Evolutionary conservation across 2,888 invertebrate species (phyloP).

Genomic region (Macrosiphum euphorbiae): DNA sequence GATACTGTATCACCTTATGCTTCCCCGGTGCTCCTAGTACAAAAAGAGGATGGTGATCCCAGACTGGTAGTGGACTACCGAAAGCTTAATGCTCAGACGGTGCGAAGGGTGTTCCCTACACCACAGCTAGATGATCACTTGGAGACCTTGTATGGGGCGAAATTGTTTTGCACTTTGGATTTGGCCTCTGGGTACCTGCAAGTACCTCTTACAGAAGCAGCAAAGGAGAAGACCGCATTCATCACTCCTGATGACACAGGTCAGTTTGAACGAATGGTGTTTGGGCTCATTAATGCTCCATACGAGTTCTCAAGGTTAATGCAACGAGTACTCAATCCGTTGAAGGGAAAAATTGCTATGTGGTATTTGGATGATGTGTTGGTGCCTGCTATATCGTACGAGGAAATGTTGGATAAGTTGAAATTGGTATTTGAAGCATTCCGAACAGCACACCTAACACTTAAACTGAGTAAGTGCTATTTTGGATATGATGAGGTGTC

Average conservation of each 20-base stretch:
- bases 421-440: no score
- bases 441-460: no score
- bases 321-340: no score
- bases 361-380: no score
- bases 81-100: neutral
- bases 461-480: no score
- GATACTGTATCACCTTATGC: neutral
- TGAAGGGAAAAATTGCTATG: no score
- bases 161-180: neutral
- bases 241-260: neutral
- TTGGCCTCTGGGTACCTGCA: neutral
- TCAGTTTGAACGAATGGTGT: neutral
- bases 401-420: no score
- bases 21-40: no score
- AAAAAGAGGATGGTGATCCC: neutral
- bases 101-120: neutral
- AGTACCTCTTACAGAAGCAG: neutral
- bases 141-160: neutral
- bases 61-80: neutral
- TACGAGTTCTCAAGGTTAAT: no score
- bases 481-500: no score
- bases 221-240: neutral
- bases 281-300: neutral
- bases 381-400: no score
- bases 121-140: neutral